These are phyloP conservation scores for Shargacucullia verbasci DNA, from an alignment of 2,888 invertebrate genomes.

Conservation along the genomic window DNA sequence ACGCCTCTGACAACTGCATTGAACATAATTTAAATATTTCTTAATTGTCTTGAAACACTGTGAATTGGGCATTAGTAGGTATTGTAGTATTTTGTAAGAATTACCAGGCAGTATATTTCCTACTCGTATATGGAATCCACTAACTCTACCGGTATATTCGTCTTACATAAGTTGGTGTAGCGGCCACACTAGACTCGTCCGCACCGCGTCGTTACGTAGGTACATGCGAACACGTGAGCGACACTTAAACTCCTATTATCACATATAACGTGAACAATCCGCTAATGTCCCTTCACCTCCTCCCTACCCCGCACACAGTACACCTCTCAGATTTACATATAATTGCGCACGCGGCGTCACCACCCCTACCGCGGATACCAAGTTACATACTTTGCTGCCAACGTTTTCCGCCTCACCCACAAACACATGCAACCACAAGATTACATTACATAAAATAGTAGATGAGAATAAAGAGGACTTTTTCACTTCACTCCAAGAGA, in stretches of 20 bases:
- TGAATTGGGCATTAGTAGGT: neutral
- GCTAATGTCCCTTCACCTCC: conserved; percentile 58
- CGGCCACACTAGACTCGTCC: conserved; percentile 18
- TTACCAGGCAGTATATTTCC: too few species aligned
- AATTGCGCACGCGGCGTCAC: conserved; percentile 53
- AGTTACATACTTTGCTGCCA: neutral
- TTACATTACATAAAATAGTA: neutral
- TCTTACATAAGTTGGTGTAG: too few species aligned
- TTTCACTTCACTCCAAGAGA: too few species aligned
- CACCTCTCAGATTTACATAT: conserved; percentile 58
- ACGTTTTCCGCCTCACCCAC: neutral
- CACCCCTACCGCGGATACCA: conserved; percentile 23
- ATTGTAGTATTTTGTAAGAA: too few species aligned
- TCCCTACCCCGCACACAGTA: conserved; percentile 1
- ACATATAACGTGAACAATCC: conserved; percentile 57
- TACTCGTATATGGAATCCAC: too few species aligned
- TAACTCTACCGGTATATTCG: too few species aligned
- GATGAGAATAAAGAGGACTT: too few species aligned
- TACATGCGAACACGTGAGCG: conserved; percentile 48
- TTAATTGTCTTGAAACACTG: neutral
- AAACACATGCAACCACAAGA: conserved; percentile 2
- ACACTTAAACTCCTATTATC: conserved; percentile 72
- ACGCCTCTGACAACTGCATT: neutral
- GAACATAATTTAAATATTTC: neutral
- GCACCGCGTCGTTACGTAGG: conserved; percentile 43